These are phyloP conservation scores for Callinectes sapidus DNA, from an alignment of 2,888 invertebrate species.

Conservation along the genomic window DNA sequence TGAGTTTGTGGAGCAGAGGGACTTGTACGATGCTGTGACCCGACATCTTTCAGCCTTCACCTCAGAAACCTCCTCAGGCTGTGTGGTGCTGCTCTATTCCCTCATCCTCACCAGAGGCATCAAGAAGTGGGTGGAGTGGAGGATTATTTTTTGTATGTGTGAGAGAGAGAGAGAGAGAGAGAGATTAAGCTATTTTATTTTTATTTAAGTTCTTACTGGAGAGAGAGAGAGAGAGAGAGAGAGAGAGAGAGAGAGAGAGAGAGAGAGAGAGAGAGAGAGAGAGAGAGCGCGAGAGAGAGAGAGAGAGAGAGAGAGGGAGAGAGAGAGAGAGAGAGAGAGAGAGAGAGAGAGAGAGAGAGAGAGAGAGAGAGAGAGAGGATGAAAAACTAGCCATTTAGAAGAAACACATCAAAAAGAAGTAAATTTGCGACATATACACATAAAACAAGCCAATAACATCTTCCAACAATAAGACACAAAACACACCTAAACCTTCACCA, in stretches of 20 bases:
- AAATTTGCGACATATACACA: background rate
- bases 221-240: background rate
- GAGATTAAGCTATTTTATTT: too few relatives aligned
- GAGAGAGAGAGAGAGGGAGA: background rate
- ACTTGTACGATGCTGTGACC: constrained; percentile 74
- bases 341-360: constrained; percentile 1
- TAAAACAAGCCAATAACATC: too few relatives aligned
- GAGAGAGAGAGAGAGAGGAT: background rate
- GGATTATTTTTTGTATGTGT: background rate
- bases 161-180: background rate
- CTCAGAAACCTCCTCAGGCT: constrained; percentile 75
- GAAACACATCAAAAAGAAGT: background rate
- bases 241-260: background rate
- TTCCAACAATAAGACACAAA: too few relatives aligned
- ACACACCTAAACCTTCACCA: too few relatives aligned
- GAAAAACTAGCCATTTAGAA: background rate
- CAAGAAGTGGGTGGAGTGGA: constrained; percentile 75
- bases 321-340: background rate
- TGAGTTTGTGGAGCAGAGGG: constrained; percentile 74
- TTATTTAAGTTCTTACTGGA: too few relatives aligned
- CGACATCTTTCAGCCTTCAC: constrained; percentile 75
- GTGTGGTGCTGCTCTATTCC: constrained; percentile 77
- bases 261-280: background rate
- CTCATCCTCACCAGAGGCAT: constrained; percentile 77
- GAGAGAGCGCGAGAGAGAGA: background rate